Percentiles rank a stretch among this genome's conserved stretches.
phyloP scores from a whole-genome alignment of 2,888 invertebrate species.

The Mesochorus sp. region DNA sequence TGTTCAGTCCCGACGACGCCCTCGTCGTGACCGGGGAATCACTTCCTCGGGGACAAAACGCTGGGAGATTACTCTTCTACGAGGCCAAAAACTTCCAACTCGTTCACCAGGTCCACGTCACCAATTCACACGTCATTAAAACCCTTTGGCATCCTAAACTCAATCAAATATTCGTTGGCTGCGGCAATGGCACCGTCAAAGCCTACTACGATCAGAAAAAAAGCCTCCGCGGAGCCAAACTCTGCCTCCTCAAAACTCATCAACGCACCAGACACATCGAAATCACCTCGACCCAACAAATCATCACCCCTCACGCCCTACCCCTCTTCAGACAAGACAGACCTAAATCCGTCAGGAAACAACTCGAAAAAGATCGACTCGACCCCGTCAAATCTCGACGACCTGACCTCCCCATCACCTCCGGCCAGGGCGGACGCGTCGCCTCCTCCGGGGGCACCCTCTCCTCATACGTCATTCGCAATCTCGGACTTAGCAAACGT shows the following conservation, averaged over 20 bases:
- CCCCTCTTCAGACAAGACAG: slow-evolving; percentile 97
- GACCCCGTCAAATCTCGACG: slow-evolving; percentile 92
- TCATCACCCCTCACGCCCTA: slow-evolving; percentile 97
- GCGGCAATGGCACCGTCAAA: slow-evolving; percentile 94
- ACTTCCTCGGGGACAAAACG: slow-evolving; percentile 84
- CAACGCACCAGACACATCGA: slow-evolving; percentile 92
- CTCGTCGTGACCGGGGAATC: slow-evolving; percentile 95
- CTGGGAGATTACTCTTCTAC: slow-evolving; percentile 90
- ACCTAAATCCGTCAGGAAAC: slow-evolving; percentile 93
- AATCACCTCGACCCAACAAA: slow-evolving; percentile 94
- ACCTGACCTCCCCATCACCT: slow-evolving; percentile 94
- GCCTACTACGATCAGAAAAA: slow-evolving; percentile 94
- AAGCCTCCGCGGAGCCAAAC: slow-evolving; percentile 94
- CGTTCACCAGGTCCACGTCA: slow-evolving; percentile 89
- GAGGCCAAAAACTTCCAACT: slow-evolving; percentile 89
- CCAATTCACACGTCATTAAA: slow-evolving; percentile 93
- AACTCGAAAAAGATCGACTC: slow-evolving; percentile 94
- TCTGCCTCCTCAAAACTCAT: slow-evolving; percentile 92
- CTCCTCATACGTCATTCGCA: slow-evolving; percentile 97
- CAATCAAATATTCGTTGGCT: slow-evolving; percentile 97
- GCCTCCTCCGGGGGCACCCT: slow-evolving; percentile 97
- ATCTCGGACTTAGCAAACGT: slow-evolving; percentile 95
- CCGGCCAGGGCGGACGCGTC: slow-evolving; percentile 95
- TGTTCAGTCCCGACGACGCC: slow-evolving; percentile 96
- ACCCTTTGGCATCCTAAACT: slow-evolving; percentile 97